A percentile compares a stretch with the other conserved stretches of the same genome.
phyloP scores from a whole-genome alignment of 92 coral and sea anemone genomes.

The Parazoanthus swiftii region DNA sequence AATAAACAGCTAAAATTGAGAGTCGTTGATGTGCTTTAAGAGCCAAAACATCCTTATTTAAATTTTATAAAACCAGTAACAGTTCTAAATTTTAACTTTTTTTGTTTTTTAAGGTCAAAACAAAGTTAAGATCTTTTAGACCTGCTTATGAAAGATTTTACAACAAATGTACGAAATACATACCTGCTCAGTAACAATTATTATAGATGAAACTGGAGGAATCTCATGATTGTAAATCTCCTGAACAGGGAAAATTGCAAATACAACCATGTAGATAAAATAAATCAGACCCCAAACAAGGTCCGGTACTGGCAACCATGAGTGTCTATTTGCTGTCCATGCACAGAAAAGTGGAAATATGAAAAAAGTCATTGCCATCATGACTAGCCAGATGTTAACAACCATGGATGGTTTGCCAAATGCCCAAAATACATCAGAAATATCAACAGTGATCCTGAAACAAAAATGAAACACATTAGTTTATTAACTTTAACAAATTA shows the following conservation, averaged over 20 bases:
- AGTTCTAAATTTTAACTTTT: too few species aligned
- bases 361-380: slow-evolving; percentile 73
- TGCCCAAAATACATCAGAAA: slow-evolving; percentile 80
- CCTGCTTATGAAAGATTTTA: too few species aligned
- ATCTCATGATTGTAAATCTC: slow-evolving; percentile 73
- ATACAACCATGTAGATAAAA: slow-evolving; percentile 57
- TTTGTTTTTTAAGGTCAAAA: too few species aligned
- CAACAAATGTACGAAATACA: not conserved
- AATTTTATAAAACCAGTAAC: too few species aligned
- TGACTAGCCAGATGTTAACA: slow-evolving; percentile 86
- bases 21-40: too few species aligned
- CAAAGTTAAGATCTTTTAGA: too few species aligned
- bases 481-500: not conserved
- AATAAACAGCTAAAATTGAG: not conserved
- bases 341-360: slow-evolving; percentile 85
- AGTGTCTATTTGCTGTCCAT: slow-evolving; percentile 69
- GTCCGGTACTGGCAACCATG: slow-evolving; percentile 70
- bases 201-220: slow-evolving; percentile 94
- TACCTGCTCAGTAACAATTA: slow-evolving; percentile 92
- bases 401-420: slow-evolving; percentile 92
- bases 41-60: too few species aligned
- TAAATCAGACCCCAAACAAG: slow-evolving; percentile 67
- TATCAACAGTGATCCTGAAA: slow-evolving; percentile 74
- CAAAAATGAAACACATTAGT: not conserved
- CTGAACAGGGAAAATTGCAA: slow-evolving; percentile 79